These are phyloP conservation scores for Coreoperca whiteheadi DNA, from an alignment of 2,113 vertebrate genomes.

Conservation along the genomic window DNA sequence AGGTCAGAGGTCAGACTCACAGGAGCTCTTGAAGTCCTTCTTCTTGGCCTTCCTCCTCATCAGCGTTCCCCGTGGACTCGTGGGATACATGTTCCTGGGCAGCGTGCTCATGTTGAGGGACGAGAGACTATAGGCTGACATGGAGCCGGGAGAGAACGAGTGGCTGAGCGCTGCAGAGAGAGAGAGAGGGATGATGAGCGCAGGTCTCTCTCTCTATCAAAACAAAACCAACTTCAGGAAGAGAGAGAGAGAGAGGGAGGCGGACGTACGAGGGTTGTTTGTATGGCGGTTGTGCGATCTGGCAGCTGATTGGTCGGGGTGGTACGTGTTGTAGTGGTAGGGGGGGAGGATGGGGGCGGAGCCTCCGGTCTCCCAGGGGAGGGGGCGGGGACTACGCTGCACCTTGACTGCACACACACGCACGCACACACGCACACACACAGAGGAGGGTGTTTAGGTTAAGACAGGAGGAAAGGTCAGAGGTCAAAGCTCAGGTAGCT, in stretches of 20 bases:
- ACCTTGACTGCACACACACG: constrained; percentile 91
- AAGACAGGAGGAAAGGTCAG: constrained; percentile 61
- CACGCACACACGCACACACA: constrained; percentile 72
- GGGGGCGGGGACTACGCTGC: constrained; percentile 93
- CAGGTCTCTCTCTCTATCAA: no score
- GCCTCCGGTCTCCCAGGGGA: constrained; percentile 89
- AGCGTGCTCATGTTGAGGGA: constrained; percentile 97
- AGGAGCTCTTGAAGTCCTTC: constrained; percentile 98
- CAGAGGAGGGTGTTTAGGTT: constrained; percentile 56
- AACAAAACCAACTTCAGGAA: no score
- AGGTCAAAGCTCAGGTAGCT: constrained; percentile 46
- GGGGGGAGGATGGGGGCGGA: constrained; percentile 88
- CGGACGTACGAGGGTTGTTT: constrained; percentile 77
- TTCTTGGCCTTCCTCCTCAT: constrained; percentile 97
- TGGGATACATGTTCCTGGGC: constrained; percentile 97
- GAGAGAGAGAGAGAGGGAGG: constrained; percentile 26
- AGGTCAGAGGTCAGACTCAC: constrained; percentile 84
- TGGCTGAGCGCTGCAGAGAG: constrained; percentile 90
- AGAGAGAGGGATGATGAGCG: constrained; percentile 3
- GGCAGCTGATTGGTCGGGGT: constrained; percentile 85
- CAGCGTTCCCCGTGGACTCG: constrained; percentile 94
- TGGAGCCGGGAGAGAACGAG: constrained; percentile 97
- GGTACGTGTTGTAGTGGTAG: constrained; percentile 91
- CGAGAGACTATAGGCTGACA: constrained; percentile 98
- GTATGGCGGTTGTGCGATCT: constrained; percentile 77